A percentile compares a stretch with the other conserved stretches of the same genome.
phyloP scores from a whole-genome alignment of 2,113 vertebrate species.

The Scortum barcoo region DNA sequence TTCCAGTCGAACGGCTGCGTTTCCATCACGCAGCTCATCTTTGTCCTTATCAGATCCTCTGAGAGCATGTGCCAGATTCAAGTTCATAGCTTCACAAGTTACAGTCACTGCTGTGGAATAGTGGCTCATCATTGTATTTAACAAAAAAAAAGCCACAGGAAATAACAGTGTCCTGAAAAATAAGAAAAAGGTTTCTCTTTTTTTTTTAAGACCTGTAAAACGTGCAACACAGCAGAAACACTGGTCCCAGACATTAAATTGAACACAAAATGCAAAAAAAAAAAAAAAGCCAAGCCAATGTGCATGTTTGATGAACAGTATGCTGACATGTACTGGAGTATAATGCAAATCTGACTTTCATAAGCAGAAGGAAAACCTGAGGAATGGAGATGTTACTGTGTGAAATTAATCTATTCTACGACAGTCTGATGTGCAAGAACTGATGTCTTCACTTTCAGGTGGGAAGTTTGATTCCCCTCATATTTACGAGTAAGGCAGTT shows the following conservation, averaged over 20 bases:
- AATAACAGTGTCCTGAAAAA: constrained; percentile 18
- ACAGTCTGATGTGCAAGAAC: constrained; percentile 21
- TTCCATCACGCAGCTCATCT: constrained; percentile 30
- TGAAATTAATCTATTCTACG: constrained; percentile 11
- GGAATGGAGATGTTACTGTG: constrained; percentile 16
- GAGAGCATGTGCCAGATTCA: constrained; percentile 35
- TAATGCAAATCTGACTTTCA: background rate
- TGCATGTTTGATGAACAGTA: constrained; percentile 15
- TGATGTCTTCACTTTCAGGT: background rate
- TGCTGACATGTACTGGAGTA: background rate
- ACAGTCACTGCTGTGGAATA: constrained; percentile 53
- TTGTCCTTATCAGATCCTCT: constrained; percentile 42
- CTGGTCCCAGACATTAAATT: constrained; percentile 59
- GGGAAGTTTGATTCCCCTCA: background rate
- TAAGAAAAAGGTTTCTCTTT: background rate
- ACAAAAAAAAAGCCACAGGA: constrained; percentile 34
- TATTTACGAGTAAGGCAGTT: constrained; percentile 43
- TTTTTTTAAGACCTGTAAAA: constrained; percentile 26
- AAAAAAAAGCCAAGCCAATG: too few species aligned
- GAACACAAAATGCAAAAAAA: constrained; percentile 61
- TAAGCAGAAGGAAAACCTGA: constrained; percentile 9
- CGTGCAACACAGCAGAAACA: constrained; percentile 46
- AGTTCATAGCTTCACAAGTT: constrained; percentile 59
- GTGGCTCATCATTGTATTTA: constrained; percentile 42
- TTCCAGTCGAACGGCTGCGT: constrained; percentile 29